Base-by-base conservation (phyloP, 2,113 vertebrate genomes). In the Oriolus oriolus region DNA sequence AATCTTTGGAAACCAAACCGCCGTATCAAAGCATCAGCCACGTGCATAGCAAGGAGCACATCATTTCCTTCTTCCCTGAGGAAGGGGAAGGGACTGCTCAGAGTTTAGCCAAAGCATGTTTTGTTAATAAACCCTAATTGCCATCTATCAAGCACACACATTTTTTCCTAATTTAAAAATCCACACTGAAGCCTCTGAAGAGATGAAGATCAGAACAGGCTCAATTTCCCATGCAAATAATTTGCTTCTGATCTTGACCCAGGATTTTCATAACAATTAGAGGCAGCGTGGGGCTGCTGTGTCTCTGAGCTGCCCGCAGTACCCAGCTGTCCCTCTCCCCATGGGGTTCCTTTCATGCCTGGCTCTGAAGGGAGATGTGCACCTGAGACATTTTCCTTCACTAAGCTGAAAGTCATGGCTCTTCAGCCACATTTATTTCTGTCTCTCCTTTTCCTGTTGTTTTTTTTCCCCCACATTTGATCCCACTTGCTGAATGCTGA, bases 81-180 rank as follows among this genome's bases (percentile, higher is more conserved):
- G 56, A 24, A n/a, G 39, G 18, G n/a, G 91, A 44, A 92, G 66
- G 53, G 18, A 26, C 37, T 57, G 54, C 57, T 94, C 31, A 4
- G 84, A 53, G 44, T 6, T 31, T 44, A 80, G 70, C 66, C 30
- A 86, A 88, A 94, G 33, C 64, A 3, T 13, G 9, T 33, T 93
- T 90, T 3, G 0, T 65, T 94, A 68, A 90, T 71, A 28, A 93
- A 41, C 47, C 65, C 79, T 92, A 97, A 97, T 97, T 95, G 50
- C 82, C 5, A 0, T 78, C 91, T 87, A 31, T 85, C 75, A 44
- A 93, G 57, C 47, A 95, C 87, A 91, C 42, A 30, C 76, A 91
- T 95, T 97, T 95, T 97, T 97, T 68, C 86, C 86, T 92, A 61
- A 92, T 96, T 96, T 96, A 89, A 93, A 90, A 93, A 77, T 26